Base-by-base conservation (phyloP, 1,140 invertebrate genomes). In the Drosophila virilis region DNA sequence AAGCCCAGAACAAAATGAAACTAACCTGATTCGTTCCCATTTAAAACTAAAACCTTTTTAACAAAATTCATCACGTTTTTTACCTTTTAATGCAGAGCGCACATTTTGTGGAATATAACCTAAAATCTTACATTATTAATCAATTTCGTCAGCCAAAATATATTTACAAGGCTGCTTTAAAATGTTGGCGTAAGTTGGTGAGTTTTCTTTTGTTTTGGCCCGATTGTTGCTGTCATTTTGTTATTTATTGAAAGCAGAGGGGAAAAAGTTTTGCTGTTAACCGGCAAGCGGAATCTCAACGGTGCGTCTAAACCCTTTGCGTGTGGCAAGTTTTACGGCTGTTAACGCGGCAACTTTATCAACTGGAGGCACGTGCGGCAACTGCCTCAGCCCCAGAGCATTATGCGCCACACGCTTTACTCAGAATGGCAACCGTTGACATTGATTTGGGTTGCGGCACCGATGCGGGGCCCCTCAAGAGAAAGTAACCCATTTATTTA, bases 401-500 rank as follows among this genome's bases (percentile, higher is more conserved):
- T 8, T 15, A 17, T 28, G 48, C 38, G 28, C 28, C 62, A 28
- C 12, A 17, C 32, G 37, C 8, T 38, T 45, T 9, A 43, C 54
- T 52, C 33, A 46, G 60, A 72, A 51, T 22, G 65, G 68, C 57
- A 60, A 64, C 67, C 60, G 77, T 71, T 88, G 83, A 88, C 83
- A 88, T 88, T 88, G 83, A 88, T 88, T 88, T 88, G 84, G 83
- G 84, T 88, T 61, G 67, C 58, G 67, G 45, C 35, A 43, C 43
- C 38, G 40, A 13, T 60, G 45, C 28, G 66, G 48, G 22, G 38
- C 9, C 45, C 61, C 55, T 75, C 62, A 51, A 70, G 68, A 51
- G 72, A 82, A 83, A 86, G 79, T 88, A 88, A 86, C 72, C 82
- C 79, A 88, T 83, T 88, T 88, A 88, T 83, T 88, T 88, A 78